Evolutionary conservation across 2,888 invertebrate genomes (phyloP), one percentile per base, ranked within the genome.

Genomic region (Ceriagrion tenellum): DNA sequence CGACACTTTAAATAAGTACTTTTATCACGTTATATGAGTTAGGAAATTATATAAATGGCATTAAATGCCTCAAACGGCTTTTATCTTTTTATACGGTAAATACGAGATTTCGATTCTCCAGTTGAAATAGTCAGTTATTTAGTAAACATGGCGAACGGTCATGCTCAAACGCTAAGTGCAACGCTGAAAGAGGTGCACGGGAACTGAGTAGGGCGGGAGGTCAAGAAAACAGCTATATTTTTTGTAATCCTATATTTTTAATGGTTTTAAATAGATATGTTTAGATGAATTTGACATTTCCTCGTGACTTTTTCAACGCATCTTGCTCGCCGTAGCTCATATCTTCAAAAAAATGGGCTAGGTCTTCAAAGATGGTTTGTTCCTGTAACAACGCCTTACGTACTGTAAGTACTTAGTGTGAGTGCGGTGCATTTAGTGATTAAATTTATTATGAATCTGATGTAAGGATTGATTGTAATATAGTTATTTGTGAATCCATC

Each of bases 121-220:
- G 69, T n/a, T 47, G 69, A 74, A 35, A 40, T 69, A 93, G 74
- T 74, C 93, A 93, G 93, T 93, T 93, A 93, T 93, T 93, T 93
- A 69, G 93, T 93, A 93, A 93, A 93, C 93, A 93, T 93, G 93
- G 93, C 93, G 93, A 93, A 93, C 93, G 93, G 93, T 93, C 93
- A 93, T 93, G 93, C 93, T 69, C 93, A 69, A 69, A 69, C 93
- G 93, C 93, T 93, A 47, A 26, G 93, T 93, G 93, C 74, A 93
- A 93, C 93, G 93, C 93, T 47, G 47, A n/a, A 47, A 59, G 69
- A 47, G 93, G 63, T 93, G 93, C 63, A 47, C 47, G 93, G 47
- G 93, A 69, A 55, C 93, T 74, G 69, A 93, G 69, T 69, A 47
- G 93, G 93, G 93, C 93, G 93, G 93, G 93, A 93, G 93, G 93